Percentiles rank a stretch among this genome's conserved stretches.
phyloP scores from a whole-genome alignment of 2,888 invertebrate genomes.

The Dinocampus coccinellae region DNA sequence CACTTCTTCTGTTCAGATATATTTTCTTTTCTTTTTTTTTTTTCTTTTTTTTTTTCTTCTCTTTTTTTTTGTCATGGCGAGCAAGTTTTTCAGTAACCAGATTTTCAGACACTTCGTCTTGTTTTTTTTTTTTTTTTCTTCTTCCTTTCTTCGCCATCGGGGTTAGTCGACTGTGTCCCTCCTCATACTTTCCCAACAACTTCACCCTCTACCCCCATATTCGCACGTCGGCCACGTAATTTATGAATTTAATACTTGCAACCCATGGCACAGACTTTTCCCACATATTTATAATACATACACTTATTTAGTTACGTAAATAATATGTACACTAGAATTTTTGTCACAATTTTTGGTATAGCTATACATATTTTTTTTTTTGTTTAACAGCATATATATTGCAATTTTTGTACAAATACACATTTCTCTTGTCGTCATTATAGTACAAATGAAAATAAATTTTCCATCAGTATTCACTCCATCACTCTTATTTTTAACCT shows the following conservation, averaged over 20 bases:
- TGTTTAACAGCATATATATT: not conserved
- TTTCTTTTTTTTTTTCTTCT: not conserved
- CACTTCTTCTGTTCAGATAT: not conserved
- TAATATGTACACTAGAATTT: not conserved
- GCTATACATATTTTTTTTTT: not conserved
- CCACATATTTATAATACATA: not conserved
- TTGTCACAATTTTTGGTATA: not conserved
- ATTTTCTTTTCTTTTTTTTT: not conserved
- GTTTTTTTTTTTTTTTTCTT: slow-evolving; percentile 4
- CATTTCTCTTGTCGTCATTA: too few relatives aligned
- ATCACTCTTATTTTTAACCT: not conserved
- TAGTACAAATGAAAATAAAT: not conserved
- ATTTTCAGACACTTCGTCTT: not conserved
- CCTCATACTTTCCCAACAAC: not conserved
- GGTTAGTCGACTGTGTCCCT: not conserved
- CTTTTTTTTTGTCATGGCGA: not conserved
- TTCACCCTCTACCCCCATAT: not conserved
- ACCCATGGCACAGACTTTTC: slow-evolving; percentile 15
- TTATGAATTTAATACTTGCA: slow-evolving; percentile 50
- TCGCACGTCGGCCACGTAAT: slow-evolving; percentile 38
- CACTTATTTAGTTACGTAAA: not conserved
- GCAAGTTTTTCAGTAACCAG: slow-evolving; percentile 5
- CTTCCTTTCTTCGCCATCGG: not conserved
- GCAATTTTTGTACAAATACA: not conserved
- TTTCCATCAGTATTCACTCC: not conserved